Conservation (phyloP, 2,888 invertebrate genomes). For the Urechis unicinctus region DNA sequence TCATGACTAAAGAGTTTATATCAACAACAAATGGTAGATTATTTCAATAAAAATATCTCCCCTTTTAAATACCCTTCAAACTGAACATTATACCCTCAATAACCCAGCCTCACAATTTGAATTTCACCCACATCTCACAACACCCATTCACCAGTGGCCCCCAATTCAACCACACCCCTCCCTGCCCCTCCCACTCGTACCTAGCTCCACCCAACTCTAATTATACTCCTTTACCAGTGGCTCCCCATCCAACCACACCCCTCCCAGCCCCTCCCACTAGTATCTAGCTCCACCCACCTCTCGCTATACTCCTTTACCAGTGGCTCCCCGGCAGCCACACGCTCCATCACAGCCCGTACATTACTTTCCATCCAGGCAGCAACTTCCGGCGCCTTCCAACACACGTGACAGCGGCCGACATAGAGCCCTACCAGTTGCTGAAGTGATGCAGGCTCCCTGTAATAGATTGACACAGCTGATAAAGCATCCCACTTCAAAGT, state of each 20-base stretch:
- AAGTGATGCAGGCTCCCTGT: constrained; percentile 59
- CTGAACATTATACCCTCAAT: too few relatives aligned
- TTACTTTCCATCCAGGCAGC: constrained; percentile 72
- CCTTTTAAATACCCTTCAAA: too few relatives aligned
- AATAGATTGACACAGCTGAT: too few relatives aligned
- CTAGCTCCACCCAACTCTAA: too few relatives aligned
- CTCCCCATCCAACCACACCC: background rate
- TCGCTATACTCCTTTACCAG: constrained; percentile 25
- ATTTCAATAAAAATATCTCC: too few relatives aligned
- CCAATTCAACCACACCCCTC: background rate
- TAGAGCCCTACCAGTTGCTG: constrained; percentile 68
- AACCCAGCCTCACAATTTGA: too few relatives aligned
- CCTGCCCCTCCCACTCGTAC: background rate
- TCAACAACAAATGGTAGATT: too few relatives aligned
- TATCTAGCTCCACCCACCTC: constrained; percentile 52
- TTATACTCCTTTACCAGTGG: too few relatives aligned
- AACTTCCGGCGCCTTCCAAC: constrained; percentile 73
- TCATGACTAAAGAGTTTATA: too few relatives aligned
- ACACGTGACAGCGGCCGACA: constrained; percentile 64
- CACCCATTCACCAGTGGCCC: too few relatives aligned
- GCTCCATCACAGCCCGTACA: constrained; percentile 61
- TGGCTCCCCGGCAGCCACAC: constrained; percentile 61
- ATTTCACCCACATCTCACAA: too few relatives aligned
- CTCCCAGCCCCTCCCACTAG: background rate
- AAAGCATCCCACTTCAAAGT: too few relatives aligned